Conservation (phyloP, 1,140 invertebrate genomes). For the Propsilocerus akamusi region DNA sequence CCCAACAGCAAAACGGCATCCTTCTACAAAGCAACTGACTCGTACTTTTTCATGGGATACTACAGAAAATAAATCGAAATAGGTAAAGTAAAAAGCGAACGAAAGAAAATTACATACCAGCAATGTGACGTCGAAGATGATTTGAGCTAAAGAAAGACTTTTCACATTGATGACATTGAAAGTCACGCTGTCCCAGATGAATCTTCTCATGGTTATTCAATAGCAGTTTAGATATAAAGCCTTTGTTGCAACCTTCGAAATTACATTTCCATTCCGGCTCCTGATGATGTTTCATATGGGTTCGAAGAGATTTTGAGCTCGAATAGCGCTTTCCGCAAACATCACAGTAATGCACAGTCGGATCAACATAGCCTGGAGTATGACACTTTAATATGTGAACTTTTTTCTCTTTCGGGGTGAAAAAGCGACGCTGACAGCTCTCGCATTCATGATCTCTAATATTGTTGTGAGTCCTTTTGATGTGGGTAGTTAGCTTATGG, state of each 20-base stretch:
- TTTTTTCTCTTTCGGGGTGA: not conserved
- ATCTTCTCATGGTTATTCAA: not conserved
- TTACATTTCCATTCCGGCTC: not conserved
- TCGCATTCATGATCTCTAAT: not conserved
- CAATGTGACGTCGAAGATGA: not conserved
- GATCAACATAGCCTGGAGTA: not conserved
- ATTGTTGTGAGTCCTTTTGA: not conserved
- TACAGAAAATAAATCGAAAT: too few relatives aligned
- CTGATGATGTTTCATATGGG: not conserved
- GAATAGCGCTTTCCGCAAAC: not conserved
- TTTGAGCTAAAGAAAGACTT: not conserved
- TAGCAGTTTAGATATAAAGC: not conserved
- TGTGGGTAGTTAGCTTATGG: not conserved
- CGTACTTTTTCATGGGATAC: not conserved
- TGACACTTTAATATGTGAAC: not conserved
- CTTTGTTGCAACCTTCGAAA: not conserved
- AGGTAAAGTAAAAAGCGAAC: too few relatives aligned
- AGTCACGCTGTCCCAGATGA: not conserved
- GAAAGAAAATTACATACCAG: too few relatives aligned
- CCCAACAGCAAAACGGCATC: not conserved
- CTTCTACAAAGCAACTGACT: not conserved
- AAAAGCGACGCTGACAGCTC: not conserved
- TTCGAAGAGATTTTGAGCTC: not conserved
- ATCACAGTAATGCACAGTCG: not conserved
- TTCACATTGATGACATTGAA: not conserved